Conservation (phyloP, 2,888 invertebrate species). For the Cyaniris semiargus region DNA sequence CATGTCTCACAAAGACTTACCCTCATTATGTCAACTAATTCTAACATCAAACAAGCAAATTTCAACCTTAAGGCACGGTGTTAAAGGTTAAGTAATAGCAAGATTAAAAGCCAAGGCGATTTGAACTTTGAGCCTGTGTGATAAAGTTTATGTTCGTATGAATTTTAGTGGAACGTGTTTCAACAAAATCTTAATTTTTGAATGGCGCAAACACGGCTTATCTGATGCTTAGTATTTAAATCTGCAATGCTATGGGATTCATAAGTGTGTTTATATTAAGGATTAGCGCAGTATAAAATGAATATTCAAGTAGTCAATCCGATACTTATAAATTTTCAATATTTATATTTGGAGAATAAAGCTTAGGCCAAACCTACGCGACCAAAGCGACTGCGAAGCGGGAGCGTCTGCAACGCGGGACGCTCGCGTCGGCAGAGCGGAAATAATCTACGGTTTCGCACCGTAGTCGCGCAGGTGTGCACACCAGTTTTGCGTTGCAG, state of each 20-base stretch:
- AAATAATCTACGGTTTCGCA: no score
- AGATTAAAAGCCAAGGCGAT: not conserved
- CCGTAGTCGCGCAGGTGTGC: no score
- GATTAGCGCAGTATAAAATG: no score
- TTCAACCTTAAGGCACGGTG: not conserved
- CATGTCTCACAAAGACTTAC: conserved; percentile 1
- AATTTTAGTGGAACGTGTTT: conserved; percentile 10
- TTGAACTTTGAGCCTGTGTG: not conserved
- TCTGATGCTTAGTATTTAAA: conserved; percentile 17
- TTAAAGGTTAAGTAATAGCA: not conserved
- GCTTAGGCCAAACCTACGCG: no score
- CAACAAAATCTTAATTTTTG: conserved; percentile 10
- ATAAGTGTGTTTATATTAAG: not conserved
- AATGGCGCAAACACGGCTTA: conserved; percentile 21
- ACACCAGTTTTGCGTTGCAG: no score
- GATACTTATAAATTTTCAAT: no score
- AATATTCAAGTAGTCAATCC: no score
- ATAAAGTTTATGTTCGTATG: not conserved
- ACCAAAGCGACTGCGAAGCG: no score
- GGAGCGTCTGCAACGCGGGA: no score
- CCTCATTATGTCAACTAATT: conserved; percentile 2
- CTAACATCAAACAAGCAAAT: not conserved
- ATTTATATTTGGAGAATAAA: no score
- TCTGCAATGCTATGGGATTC: conserved; percentile 11
- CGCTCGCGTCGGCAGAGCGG: no score